Conservation (phyloP, 2,888 invertebrate genomes). For the Coleophora flavipennella region DNA sequence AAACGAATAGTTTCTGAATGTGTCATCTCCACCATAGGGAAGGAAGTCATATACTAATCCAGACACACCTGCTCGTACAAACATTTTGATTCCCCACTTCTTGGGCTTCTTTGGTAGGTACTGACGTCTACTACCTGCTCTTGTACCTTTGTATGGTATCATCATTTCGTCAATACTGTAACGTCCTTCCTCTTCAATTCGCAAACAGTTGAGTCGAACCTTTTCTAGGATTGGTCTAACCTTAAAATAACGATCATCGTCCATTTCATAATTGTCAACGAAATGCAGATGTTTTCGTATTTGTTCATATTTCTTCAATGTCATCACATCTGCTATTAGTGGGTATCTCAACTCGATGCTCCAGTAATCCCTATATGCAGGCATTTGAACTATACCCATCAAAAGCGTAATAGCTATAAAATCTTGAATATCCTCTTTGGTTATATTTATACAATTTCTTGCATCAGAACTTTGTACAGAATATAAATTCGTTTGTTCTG, state of each 20-base stretch:
- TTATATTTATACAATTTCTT: slow-evolving; percentile 12
- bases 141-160: slow-evolving; percentile 30
- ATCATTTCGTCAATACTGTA: slow-evolving; percentile 33
- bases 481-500: slow-evolving; percentile 15
- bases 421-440: slow-evolving; percentile 21
- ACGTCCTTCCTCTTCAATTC: slow-evolving; percentile 16
- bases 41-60: slow-evolving; percentile 35
- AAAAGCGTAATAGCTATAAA: slow-evolving; percentile 24
- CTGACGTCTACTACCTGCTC: slow-evolving; percentile 27
- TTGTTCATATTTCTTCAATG: slow-evolving; percentile 21
- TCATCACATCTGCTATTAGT: slow-evolving; percentile 22
- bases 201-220: slow-evolving; percentile 19
- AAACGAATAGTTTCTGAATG: slow-evolving; percentile 21
- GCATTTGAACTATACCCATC: slow-evolving; percentile 24
- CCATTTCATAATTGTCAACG: slow-evolving; percentile 17
- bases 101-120: slow-evolving; percentile 32
- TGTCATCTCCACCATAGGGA: slow-evolving; percentile 26
- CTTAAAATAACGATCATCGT: slow-evolving; percentile 24
- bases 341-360: slow-evolving; percentile 12
- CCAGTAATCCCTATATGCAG: slow-evolving; percentile 23
- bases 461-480: slow-evolving; percentile 14
- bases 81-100: slow-evolving; percentile 36
- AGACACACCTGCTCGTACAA: slow-evolving; percentile 27
- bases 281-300: slow-evolving; percentile 24
- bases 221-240: slow-evolving; percentile 22